Evolutionary conservation across 2,113 vertebrate species (phyloP).

Genomic region (Clupea harengus): DNA sequence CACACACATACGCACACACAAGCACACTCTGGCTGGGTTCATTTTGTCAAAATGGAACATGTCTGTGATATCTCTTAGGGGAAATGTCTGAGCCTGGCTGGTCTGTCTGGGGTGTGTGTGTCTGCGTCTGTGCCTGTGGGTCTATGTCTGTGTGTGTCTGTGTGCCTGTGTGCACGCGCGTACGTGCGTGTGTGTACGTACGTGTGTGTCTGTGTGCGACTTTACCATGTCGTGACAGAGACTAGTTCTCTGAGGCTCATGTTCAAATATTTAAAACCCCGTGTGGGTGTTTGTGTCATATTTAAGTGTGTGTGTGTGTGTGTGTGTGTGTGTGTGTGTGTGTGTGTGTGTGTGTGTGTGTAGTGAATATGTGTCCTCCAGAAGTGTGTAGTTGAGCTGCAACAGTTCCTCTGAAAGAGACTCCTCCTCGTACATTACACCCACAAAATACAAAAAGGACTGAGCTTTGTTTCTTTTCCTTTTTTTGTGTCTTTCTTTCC

Average conservation of each 20-base stretch:
- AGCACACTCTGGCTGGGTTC: neutral
- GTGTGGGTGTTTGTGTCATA: constrained; percentile 58
- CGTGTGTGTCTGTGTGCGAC: neutral
- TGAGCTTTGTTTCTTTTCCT: neutral
- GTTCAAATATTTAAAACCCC: constrained; percentile 70
- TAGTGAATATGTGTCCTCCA: constrained; percentile 9
- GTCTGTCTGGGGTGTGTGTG: neutral
- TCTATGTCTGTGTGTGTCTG: neutral
- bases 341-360: neutral
- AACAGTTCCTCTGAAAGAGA: neutral
- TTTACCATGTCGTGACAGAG: constrained; percentile 35
- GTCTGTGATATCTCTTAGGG: neutral
- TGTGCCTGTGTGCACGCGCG: constrained; percentile 7
- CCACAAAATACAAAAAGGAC: too few species aligned
- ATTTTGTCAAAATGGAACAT: neutral
- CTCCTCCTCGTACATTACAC: neutral
- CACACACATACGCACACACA: too few species aligned
- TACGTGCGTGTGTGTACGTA: constrained; percentile 30
- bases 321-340: neutral
- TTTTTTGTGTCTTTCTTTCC: neutral
- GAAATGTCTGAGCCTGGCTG: neutral
- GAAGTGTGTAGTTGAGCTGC: neutral
- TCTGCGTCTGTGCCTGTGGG: constrained; percentile 45
- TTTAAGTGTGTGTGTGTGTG: constrained; percentile 46
- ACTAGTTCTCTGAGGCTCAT: constrained; percentile 51